Conservation (phyloP, 1,140 invertebrate genomes). For the Drosophila willistoni region DNA sequence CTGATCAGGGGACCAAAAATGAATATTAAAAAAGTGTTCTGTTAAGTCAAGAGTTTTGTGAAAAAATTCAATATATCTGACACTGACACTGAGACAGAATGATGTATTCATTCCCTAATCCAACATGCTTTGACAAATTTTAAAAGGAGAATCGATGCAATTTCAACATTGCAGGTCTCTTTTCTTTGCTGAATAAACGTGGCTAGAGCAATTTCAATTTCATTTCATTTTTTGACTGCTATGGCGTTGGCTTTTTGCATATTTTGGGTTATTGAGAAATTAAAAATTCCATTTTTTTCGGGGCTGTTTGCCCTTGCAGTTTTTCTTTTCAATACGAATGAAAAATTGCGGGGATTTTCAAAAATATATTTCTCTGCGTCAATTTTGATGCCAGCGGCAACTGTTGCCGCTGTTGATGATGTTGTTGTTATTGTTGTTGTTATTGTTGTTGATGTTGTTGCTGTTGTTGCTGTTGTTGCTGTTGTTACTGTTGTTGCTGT, state of each 20-base stretch:
- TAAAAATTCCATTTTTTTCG: conserved; percentile 58
- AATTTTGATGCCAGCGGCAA: conserved; percentile 20
- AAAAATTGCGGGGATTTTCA: conserved; percentile 11
- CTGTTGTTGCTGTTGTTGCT: conserved; percentile 42
- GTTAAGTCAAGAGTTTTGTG: too few relatives aligned
- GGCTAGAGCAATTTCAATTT: conserved; percentile 33
- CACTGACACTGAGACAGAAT: too few relatives aligned
- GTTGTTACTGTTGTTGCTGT: conserved; percentile 46
- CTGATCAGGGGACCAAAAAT: too few relatives aligned
- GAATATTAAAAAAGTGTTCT: too few relatives aligned
- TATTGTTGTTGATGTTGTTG: too few relatives aligned
- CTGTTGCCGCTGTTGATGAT: conserved; percentile 31
- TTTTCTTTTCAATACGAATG: conserved; percentile 20
- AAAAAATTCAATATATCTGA: too few relatives aligned
- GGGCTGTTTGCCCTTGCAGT: conserved; percentile 16
- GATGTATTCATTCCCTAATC: neutral
- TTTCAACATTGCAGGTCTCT: neutral
- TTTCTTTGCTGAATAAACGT: neutral
- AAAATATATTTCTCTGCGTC: conserved; percentile 42
- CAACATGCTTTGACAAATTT: neutral
- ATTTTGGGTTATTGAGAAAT: conserved; percentile 42
- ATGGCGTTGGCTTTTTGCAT: conserved; percentile 39
- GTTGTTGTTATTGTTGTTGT: too few relatives aligned
- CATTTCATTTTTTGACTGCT: conserved; percentile 12
- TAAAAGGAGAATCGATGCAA: neutral